Evolutionary conservation across 1,140 invertebrate species (phyloP).

Genomic region (Nymphalis io): DNA sequence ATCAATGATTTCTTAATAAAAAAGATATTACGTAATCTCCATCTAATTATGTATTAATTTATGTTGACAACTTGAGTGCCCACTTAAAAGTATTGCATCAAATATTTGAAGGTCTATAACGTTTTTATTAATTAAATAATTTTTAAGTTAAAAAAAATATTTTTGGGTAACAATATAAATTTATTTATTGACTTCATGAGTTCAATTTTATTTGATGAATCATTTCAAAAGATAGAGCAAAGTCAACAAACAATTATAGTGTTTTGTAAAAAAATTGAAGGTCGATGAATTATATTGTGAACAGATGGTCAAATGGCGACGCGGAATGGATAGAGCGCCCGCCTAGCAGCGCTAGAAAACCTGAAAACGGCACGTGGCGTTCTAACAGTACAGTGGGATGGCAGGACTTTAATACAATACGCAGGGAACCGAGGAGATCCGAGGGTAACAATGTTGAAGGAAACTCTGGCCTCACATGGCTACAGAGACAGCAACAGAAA

Average conservation of each 20-base stretch:
- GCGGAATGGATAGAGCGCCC: conserved; percentile 67
- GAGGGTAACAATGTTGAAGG: conserved; percentile 55
- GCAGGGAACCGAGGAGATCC: conserved; percentile 64
- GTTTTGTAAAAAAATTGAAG: background rate
- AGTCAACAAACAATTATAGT: background rate
- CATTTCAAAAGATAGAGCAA: too few species aligned
- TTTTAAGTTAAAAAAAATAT: background rate
- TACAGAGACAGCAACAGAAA: conserved; percentile 90
- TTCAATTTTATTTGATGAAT: background rate
- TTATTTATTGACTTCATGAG: background rate
- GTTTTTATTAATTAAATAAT: background rate
- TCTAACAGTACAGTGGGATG: conserved; percentile 65
- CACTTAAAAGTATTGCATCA: conserved; percentile 16
- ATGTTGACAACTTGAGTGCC: conserved; percentile 17
- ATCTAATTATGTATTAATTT: conserved; percentile 11
- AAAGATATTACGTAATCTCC: background rate
- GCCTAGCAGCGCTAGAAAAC: conserved; percentile 55
- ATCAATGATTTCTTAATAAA: conserved; percentile 5
- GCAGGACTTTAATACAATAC: conserved; percentile 51
- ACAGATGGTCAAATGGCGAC: conserved; percentile 72
- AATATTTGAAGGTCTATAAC: conserved; percentile 9
- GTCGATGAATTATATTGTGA: background rate
- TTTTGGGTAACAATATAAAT: background rate
- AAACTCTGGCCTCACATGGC: conserved; percentile 84
- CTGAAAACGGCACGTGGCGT: conserved; percentile 69